Evolutionary conservation across 1,140 invertebrate species (phyloP).

Genomic region (Drosophila erecta): DNA sequence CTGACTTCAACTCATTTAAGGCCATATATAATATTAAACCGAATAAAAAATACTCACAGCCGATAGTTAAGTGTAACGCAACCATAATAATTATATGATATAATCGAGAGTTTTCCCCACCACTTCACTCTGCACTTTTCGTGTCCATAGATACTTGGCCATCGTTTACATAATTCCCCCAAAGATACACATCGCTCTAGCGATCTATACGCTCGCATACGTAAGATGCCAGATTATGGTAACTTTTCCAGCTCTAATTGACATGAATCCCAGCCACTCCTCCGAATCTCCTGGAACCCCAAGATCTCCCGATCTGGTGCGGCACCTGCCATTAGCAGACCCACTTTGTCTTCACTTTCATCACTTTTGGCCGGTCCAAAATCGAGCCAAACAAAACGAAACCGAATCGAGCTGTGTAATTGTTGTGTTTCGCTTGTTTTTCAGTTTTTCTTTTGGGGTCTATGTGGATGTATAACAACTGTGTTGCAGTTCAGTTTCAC

Average conservation of each 20-base stretch:
- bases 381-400: conserved; percentile 32
- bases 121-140: conserved; percentile 15
- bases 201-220: conserved; percentile 42
- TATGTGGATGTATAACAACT: conserved; percentile 58
- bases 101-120: conserved; percentile 25
- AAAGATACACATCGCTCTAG: conserved; percentile 33
- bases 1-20: neutral
- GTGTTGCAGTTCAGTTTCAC: conserved; percentile 65
- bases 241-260: conserved; percentile 48
- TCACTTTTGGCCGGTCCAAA: conserved; percentile 36
- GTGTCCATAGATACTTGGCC: conserved; percentile 20
- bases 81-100: conserved; percentile 32
- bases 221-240: conserved; percentile 42
- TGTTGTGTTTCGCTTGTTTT: conserved; percentile 41
- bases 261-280: conserved; percentile 32
- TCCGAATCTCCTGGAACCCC: conserved; percentile 3
- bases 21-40: neutral
- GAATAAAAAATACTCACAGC: conserved; percentile 1
- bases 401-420: conserved; percentile 68
- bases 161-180: conserved; percentile 40
- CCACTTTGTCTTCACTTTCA: conserved; percentile 64
- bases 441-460: neutral
- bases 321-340: conserved; percentile 52
- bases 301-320: conserved; percentile 26
- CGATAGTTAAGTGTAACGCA: conserved; percentile 19